Percentiles rank a stretch among this genome's conserved stretches.
Evolutionary conservation across 1,140 invertebrate species (phyloP).

Genomic region (Saccostrea glomerata): DNA sequence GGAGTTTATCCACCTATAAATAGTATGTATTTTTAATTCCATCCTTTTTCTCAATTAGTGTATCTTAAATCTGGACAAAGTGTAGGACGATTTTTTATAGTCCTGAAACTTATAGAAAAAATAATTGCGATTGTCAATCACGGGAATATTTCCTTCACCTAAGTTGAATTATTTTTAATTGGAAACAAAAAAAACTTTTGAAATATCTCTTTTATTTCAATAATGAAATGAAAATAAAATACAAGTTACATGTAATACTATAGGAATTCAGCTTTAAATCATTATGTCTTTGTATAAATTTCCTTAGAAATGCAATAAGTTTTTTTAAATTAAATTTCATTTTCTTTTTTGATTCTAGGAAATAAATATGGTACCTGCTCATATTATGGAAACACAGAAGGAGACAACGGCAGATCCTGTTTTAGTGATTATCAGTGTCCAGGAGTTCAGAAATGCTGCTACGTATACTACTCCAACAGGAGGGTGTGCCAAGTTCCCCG

Average conservation of each 20-base stretch:
- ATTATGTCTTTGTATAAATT: neutral
- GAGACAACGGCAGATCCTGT: neutral
- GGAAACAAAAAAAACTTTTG: neutral
- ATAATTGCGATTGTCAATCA: neutral
- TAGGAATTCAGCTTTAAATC: neutral
- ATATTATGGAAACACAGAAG: neutral
- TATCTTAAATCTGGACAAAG: too few species aligned
- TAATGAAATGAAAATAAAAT: neutral
- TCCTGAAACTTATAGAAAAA: neutral
- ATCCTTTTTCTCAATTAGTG: too few species aligned
- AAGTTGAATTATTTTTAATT: neutral
- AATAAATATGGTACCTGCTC: neutral
- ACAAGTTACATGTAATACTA: neutral
- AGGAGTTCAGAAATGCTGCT: neutral
- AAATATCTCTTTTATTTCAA: neutral
- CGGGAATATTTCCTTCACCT: neutral
- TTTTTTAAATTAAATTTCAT: neutral
- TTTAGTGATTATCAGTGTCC: neutral
- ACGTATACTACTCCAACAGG: neutral
- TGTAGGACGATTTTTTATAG: too few species aligned
- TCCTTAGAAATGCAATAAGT: neutral
- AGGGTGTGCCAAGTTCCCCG: neutral
- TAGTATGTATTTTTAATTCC: too few species aligned
- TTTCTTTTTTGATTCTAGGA: neutral
- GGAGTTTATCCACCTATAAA: too few species aligned